Evolutionary conservation across 2,888 invertebrate genomes (phyloP).

Genomic region (Chorisops tibialis): DNA sequence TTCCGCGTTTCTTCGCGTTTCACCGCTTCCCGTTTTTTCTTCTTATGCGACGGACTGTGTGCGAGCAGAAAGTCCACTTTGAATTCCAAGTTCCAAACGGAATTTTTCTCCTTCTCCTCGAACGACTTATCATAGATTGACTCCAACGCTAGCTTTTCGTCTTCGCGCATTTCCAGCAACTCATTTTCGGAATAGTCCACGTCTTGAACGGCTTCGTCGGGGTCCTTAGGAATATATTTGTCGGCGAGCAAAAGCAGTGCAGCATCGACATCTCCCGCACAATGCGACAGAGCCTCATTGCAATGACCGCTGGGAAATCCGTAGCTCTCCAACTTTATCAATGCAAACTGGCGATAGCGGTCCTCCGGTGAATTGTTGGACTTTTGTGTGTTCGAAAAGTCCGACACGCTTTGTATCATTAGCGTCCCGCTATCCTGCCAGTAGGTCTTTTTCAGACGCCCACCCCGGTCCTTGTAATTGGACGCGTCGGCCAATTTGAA

Average conservation of each 20-base stretch:
- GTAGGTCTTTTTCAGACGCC: conserved; percentile 66
- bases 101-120: conserved; percentile 64
- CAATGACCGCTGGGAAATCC: conserved; percentile 74
- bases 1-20: conserved; percentile 47
- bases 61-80: conserved; percentile 64
- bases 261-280: conserved; percentile 66
- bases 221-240: conserved; percentile 58
- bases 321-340: conserved; percentile 69
- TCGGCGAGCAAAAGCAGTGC: conserved; percentile 67
- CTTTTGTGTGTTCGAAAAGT: conserved; percentile 62
- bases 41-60: conserved; percentile 56
- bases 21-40: conserved; percentile 48
- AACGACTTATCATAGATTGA: conserved; percentile 74
- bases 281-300: conserved; percentile 66
- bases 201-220: conserved; percentile 18
- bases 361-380: conserved; percentile 59
- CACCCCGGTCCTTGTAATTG: conserved; percentile 65
- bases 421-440: conserved; percentile 76
- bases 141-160: conserved; percentile 71
- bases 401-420: conserved; percentile 60
- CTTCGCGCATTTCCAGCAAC: conserved; percentile 62
- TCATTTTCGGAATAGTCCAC: conserved; percentile 54
- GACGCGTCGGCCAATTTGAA: conserved; percentile 58
- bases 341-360: conserved; percentile 66
- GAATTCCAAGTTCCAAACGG: conserved; percentile 68